These are phyloP conservation scores for Plotosus lineatus DNA, from an alignment of 2,113 vertebrate species.

Conservation along the genomic window DNA sequence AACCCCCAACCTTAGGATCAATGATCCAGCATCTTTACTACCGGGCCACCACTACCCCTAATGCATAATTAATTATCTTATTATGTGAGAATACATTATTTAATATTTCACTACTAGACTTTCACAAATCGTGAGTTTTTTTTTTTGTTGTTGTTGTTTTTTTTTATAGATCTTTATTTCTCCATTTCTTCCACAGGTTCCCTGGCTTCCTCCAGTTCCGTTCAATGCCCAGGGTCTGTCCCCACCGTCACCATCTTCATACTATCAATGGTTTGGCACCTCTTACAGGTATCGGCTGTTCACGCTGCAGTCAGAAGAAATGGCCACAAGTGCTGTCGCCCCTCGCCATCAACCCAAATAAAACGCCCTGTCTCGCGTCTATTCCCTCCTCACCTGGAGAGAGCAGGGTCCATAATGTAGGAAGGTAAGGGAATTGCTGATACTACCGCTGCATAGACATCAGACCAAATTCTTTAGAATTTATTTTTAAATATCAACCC, in stretches of 20 bases:
- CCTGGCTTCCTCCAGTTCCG: slow-evolving; percentile 72
- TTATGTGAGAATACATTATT: not conserved
- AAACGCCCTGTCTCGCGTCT: slow-evolving; percentile 61
- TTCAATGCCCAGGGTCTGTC: slow-evolving; percentile 75
- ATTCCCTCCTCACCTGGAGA: slow-evolving; percentile 74
- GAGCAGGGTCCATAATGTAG: slow-evolving; percentile 85
- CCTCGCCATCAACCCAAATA: slow-evolving; percentile 55
- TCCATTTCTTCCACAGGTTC: slow-evolving; percentile 55
- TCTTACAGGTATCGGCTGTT: slow-evolving; percentile 75
- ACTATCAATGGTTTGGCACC: slow-evolving; percentile 83
- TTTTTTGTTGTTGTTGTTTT: no score
- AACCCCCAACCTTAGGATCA: no score
- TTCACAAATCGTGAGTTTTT: not conserved
- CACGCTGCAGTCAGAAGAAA: slow-evolving; percentile 88
- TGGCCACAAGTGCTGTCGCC: slow-evolving; percentile 82
- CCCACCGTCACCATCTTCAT: slow-evolving; percentile 89
- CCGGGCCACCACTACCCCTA: not conserved
- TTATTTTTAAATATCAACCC: not conserved
- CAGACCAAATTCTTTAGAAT: no score
- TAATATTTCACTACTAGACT: not conserved
- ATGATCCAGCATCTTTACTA: no score
- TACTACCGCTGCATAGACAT: not conserved
- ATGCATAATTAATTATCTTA: not conserved
- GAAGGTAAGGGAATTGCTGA: slow-evolving; percentile 76
- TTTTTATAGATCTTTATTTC: not conserved